Evolutionary conservation across 2,113 vertebrate genomes (phyloP).

Genomic region (Callopanchax toddi): DNA sequence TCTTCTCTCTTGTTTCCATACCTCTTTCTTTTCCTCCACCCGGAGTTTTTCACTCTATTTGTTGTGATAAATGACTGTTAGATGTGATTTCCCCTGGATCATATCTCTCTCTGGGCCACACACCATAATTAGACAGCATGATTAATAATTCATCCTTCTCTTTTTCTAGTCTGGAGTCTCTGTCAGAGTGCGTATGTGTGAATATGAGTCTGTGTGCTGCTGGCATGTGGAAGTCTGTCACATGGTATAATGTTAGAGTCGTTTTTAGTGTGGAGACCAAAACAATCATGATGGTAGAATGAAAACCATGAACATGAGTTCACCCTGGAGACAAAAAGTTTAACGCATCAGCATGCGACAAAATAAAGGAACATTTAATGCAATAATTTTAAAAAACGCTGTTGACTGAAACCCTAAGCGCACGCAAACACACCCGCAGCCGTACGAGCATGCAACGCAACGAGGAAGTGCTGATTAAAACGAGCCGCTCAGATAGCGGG

Average conservation of each 20-base stretch:
- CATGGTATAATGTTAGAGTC: conserved; percentile 23
- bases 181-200: conserved; percentile 33
- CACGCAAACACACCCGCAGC: too few relatives aligned
- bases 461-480: too few relatives aligned
- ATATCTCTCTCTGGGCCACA: conserved; percentile 74
- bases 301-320: conserved; percentile 33
- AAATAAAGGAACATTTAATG: not conserved
- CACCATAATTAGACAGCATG: conserved; percentile 75
- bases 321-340: conserved; percentile 10
- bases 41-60: conserved; percentile 73
- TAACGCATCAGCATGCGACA: conserved; percentile 5
- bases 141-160: conserved; percentile 75
- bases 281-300: conserved; percentile 32
- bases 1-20: conserved; percentile 20
- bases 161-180: conserved; percentile 41
- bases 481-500: too few relatives aligned
- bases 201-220: conserved; percentile 24
- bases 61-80: conserved; percentile 79
- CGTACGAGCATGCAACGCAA: too few relatives aligned
- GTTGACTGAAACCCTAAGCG: too few relatives aligned
- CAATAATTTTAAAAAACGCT: not conserved
- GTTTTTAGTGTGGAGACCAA: conserved; percentile 33
- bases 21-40: conserved; percentile 48
- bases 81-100: conserved; percentile 76
- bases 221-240: conserved; percentile 38